A percentile compares a stretch with the other conserved stretches of the same genome.
phyloP scores from a whole-genome alignment of 64 coral and sea anemone genomes.

The Actinia equina region DNA sequence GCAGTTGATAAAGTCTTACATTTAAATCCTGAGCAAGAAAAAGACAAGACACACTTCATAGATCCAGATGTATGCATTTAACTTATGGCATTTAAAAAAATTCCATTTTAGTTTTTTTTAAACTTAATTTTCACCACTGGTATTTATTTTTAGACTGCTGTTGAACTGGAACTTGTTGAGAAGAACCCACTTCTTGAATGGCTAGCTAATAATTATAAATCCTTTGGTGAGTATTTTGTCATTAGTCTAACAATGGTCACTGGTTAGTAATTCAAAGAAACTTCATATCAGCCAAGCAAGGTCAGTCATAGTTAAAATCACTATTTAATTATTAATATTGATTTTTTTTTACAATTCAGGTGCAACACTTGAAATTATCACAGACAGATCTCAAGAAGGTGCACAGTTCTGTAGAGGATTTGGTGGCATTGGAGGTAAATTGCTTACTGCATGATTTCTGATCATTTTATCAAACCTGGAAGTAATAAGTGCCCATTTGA shows the following conservation, averaged over 20 bases:
- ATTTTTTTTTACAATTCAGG: conserved; percentile 23
- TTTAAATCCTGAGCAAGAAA: conserved; percentile 94
- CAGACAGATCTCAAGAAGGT: conserved; percentile 97
- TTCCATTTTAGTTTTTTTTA: neutral
- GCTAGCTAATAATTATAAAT: conserved; percentile 98
- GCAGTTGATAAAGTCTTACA: conserved; percentile 83
- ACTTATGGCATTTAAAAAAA: no score
- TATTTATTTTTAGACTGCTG: conserved; percentile 66
- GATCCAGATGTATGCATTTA: conserved; percentile 82
- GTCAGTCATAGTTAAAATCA: neutral
- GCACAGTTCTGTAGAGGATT: conserved; percentile 99
- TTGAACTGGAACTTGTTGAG: conserved; percentile 88
- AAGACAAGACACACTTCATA: conserved; percentile 96
- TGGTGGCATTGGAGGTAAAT: conserved; percentile 93
- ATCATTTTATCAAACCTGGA: no score
- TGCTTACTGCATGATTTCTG: no score
- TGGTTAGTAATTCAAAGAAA: no score
- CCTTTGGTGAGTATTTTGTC: conserved; percentile 70
- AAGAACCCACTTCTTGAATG: conserved; percentile 92
- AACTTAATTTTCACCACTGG: neutral
- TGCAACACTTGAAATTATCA: conserved; percentile 97
- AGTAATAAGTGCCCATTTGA: no score
- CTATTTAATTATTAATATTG: neutral
- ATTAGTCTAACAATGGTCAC: no score
- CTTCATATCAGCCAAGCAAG: no score